Evolutionary conservation across 2,113 vertebrate species (phyloP).

Genomic region (Variabilichromis moorii): DNA sequence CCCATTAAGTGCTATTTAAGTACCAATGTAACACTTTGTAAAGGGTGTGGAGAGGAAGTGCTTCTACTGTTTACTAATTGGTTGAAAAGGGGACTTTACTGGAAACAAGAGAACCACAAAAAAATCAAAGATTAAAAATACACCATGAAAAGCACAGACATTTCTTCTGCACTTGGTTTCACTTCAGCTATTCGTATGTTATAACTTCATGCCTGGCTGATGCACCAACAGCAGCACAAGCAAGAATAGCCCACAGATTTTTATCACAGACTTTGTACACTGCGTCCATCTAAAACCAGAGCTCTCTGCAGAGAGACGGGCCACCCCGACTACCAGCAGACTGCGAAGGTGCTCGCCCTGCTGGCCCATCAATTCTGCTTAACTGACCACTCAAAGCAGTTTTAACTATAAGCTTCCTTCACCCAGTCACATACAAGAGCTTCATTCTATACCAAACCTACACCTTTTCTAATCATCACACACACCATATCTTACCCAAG

Average conservation of each 20-base stretch:
- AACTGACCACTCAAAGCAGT: not conserved
- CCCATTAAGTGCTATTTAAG: not conserved
- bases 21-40: not conserved
- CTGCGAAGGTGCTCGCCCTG: not conserved
- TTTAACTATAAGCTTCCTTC: not conserved
- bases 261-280: not conserved
- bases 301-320: not conserved
- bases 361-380: not conserved
- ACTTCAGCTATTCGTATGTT: not conserved
- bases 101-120: not conserved
- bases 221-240: not conserved
- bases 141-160: not conserved
- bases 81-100: not conserved
- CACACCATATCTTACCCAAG: not conserved
- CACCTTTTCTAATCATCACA: not conserved
- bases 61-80: not conserved
- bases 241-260: not conserved
- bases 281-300: not conserved
- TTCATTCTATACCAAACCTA: not conserved
- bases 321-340: not conserved
- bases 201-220: not conserved
- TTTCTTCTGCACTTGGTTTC: not conserved
- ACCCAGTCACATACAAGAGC: not conserved
- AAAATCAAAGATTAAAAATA: not conserved
- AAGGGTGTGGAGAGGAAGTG: not conserved